These are phyloP conservation scores for Aphrocallistes beatrix DNA, from an alignment of 37 sponge, comb jelly and placozoan genomes.

Conservation along the genomic window DNA sequence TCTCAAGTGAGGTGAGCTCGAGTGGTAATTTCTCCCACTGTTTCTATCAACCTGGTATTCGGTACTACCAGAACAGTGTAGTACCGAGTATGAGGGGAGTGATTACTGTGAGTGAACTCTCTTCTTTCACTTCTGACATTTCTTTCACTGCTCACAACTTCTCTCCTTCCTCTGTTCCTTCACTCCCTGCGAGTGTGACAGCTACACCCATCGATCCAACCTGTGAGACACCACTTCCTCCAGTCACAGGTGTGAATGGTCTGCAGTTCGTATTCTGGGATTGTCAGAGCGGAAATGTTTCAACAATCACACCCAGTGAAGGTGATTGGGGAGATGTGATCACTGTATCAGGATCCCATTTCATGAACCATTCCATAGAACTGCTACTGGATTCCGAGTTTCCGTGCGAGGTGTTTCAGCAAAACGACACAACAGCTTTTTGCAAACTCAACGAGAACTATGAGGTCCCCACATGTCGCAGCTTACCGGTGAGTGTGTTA, in stretches of 20 bases:
- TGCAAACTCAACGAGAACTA: background rate
- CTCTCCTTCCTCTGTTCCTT: background rate
- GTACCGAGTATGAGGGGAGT: background rate
- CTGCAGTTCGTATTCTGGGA: background rate
- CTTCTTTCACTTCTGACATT: background rate
- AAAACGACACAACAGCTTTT: background rate
- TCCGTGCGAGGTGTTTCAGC: background rate
- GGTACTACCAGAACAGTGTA: background rate
- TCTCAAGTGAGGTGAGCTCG: background rate
- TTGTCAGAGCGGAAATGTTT: background rate
- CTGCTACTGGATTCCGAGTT: background rate
- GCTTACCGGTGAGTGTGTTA: background rate
- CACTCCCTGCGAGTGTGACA: background rate
- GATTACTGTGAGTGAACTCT: background rate
- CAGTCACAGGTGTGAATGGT: background rate
- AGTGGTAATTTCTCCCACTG: background rate
- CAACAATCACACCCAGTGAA: background rate
- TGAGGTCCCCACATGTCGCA: background rate
- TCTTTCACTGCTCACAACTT: background rate
- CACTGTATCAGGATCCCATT: background rate
- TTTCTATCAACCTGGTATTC: constrained; percentile 6
- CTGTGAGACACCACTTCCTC: background rate
- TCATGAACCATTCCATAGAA: background rate
- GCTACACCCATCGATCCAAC: background rate
- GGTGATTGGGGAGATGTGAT: background rate